Evolutionary conservation across 1,140 invertebrate species (phyloP), one percentile per base, ranked within the genome.

Genomic region (Cyclina sinensis): DNA sequence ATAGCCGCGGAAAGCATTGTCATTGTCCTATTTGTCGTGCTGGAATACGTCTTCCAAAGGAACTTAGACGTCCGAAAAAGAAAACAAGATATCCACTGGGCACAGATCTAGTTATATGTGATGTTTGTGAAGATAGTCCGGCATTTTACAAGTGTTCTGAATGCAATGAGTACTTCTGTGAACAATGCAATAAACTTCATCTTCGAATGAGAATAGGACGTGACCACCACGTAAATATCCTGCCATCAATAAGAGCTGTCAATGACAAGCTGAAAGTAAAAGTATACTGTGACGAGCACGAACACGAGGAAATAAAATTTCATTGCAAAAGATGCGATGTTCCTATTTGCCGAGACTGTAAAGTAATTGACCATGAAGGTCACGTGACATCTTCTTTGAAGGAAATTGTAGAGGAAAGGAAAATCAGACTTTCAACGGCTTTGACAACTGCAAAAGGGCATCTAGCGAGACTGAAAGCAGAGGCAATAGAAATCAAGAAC

Each of bases 131-230:
- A 35, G 85, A 87, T 30, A 80, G 27, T n/a, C 85, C 85, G 30
- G 85, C 85, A 9, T 78, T 87, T 39, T 87, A 78, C 74, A 87
- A 87, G 76, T 87, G 85, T 79, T 87, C 85, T 30, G 85, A 87
- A 68, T 87, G 85, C 30, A 87, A 87, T 65, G 85, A 87, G 24
- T 87, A 30, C 46, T 87, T 87, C 32, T 87, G 85, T 54, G 85
- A 87, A 54, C 79, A 80, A 80, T 87, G 85, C 30, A 87, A 87
- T 43, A 79, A 80, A 24, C 59, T 87, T n/a, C 85, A 87, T 54
- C 59, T 87, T 18, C 32, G 85, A 51, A 87, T 87, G 85, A 87
- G 74, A 70, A 87, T 87, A 76, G 54, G 73, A 11, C 73, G 74
- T 46, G 74, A 87, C 32, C 85, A 87, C 35, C 85, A 87, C 37